Evolutionary conservation across 2,888 invertebrate genomes (phyloP).

Genomic region (Hylaea fasciaria): DNA sequence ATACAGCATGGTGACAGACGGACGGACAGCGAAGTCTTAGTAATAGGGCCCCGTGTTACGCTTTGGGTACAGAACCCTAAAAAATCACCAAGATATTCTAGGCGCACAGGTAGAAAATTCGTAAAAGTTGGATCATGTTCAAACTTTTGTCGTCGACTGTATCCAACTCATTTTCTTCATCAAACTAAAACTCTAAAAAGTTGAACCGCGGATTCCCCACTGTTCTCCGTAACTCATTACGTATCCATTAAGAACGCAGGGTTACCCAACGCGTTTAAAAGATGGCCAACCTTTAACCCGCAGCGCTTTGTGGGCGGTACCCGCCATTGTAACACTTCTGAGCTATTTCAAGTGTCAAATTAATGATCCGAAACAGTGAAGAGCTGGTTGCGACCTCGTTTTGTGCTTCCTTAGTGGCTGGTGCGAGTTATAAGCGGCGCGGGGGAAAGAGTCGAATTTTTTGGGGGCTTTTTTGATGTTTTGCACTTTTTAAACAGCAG

Average conservation of each 20-base stretch:
- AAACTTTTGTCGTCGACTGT: too few relatives aligned
- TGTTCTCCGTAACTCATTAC: conserved; percentile 60
- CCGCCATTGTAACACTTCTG: conserved; percentile 69
- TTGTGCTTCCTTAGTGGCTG: conserved; percentile 43
- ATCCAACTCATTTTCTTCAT: background rate
- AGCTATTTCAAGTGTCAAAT: conserved; percentile 79
- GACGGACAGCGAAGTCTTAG: too few relatives aligned
- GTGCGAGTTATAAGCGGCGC: conserved; percentile 14
- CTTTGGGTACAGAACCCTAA: too few relatives aligned
- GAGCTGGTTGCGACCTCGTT: conserved; percentile 61
- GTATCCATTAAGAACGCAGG: conserved; percentile 70
- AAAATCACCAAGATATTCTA: too few relatives aligned
- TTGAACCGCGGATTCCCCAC: background rate
- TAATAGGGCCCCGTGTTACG: too few relatives aligned
- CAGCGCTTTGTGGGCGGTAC: conserved; percentile 69
- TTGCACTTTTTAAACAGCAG: too few relatives aligned
- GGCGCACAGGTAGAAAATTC: too few relatives aligned
- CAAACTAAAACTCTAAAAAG: background rate
- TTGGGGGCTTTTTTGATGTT: too few relatives aligned
- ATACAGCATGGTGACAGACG: too few relatives aligned
- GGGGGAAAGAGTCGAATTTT: too few relatives aligned
- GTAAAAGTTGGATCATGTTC: too few relatives aligned
- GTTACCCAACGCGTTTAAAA: conserved; percentile 68
- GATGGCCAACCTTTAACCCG: conserved; percentile 77
- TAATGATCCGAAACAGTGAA: conserved; percentile 78